A percentile compares a stretch with the other conserved stretches of the same genome.
These are phyloP conservation scores for Cryptoblepharus egeriae DNA, from an alignment of 2,797 vertebrate genomes.

Conservation along the genomic window DNA sequence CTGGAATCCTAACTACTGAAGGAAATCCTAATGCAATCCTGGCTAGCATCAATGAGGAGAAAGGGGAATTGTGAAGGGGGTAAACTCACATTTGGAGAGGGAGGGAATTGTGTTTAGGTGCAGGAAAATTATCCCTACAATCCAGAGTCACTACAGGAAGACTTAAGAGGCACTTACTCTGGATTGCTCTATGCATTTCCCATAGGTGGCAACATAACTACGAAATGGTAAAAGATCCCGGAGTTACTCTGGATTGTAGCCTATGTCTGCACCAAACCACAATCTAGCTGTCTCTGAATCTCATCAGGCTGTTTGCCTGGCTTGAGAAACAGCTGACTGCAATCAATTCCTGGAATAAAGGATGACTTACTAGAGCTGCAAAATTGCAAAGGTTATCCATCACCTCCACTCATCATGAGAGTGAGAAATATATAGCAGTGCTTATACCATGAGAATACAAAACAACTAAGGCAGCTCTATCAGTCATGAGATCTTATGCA, in stretches of 20 bases:
- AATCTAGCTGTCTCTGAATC: neutral
- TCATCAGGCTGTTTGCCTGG: neutral
- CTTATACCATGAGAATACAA: neutral
- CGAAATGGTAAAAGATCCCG: no score
- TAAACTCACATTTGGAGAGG: neutral
- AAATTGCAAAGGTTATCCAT: conserved; percentile 24
- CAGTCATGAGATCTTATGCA: conserved; percentile 13
- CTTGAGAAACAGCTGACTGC: neutral
- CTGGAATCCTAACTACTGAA: no score
- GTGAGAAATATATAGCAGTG: conserved; percentile 7
- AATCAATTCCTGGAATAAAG: conserved; percentile 38
- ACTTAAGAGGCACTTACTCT: no score
- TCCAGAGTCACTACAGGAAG: no score
- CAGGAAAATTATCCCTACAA: no score
- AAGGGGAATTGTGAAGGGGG: neutral
- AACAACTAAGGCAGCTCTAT: neutral
- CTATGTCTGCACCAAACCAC: neutral
- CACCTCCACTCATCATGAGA: conserved; percentile 17
- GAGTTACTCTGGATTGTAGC: no score
- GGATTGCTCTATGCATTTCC: no score
- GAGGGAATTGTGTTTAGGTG: neutral
- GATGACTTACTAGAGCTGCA: conserved; percentile 9
- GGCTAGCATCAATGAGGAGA: neutral
- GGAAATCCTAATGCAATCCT: no score
- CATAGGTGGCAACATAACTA: no score